These are phyloP conservation scores for Dryas iulia DNA, from an alignment of 1,140 invertebrate species.

Conservation along the genomic window DNA sequence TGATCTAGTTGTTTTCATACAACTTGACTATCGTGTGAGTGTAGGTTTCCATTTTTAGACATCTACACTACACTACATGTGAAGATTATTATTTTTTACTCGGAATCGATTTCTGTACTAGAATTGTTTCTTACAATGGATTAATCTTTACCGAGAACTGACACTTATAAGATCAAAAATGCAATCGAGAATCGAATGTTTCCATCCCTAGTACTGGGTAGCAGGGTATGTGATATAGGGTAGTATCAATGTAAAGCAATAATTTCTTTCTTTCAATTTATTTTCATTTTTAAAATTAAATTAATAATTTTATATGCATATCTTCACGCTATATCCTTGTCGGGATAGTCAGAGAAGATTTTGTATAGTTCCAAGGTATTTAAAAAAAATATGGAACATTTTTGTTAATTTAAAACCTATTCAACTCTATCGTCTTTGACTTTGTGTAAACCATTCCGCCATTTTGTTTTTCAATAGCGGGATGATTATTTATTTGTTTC, in stretches of 20 bases:
- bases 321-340: neutral
- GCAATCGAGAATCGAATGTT: too few species aligned
- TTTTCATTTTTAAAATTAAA: neutral
- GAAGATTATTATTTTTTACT: too few species aligned
- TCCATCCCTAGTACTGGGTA: too few species aligned
- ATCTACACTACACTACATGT: too few species aligned
- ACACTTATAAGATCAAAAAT: too few species aligned
- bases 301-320: neutral
- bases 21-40: too few species aligned
- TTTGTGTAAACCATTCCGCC: neutral
- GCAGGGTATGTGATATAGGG: neutral
- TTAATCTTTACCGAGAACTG: too few species aligned
- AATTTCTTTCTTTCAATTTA: neutral
- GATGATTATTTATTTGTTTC: neutral
- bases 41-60: too few species aligned
- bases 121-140: too few species aligned
- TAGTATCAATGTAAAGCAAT: neutral
- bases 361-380: neutral
- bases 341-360: neutral
- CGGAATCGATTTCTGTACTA: too few species aligned
- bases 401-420: neutral
- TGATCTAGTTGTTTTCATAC: too few species aligned
- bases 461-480: slow-evolving; percentile 6
- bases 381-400: neutral
- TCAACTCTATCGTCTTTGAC: neutral